These are phyloP conservation scores for Patella depressa DNA, from an alignment of 2,888 invertebrate species.

Conservation along the genomic window DNA sequence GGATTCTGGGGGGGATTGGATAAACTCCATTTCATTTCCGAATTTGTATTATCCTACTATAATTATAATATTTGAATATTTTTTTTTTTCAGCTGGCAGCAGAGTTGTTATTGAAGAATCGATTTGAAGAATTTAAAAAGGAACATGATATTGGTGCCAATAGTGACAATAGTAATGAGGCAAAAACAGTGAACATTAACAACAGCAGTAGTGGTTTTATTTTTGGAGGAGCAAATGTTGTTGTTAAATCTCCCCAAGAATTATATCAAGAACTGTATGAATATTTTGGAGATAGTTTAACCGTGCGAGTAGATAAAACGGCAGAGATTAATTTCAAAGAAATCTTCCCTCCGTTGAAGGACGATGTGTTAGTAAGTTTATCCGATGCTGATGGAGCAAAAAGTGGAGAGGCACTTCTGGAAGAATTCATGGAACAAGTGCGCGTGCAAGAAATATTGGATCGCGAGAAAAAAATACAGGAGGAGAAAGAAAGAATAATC, in stretches of 20 bases:
- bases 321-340: slow-evolving; percentile 30
- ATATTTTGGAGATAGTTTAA: slow-evolving; percentile 69
- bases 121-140: slow-evolving; percentile 47
- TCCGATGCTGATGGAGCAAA: slow-evolving; percentile 57
- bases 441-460: slow-evolving; percentile 50
- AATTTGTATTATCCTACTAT: too few species aligned
- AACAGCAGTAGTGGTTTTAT: background rate
- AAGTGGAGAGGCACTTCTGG: slow-evolving; percentile 65
- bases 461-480: slow-evolving; percentile 43
- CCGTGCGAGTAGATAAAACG: slow-evolving; percentile 50
- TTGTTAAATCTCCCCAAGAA: slow-evolving; percentile 32
- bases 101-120: slow-evolving; percentile 49
- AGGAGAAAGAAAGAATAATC: slow-evolving; percentile 30
- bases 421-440: slow-evolving; percentile 62
- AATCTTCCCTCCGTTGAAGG: slow-evolving; percentile 50
- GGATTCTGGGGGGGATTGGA: too few species aligned
- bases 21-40: too few species aligned
- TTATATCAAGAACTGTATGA: slow-evolving; percentile 63
- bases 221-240: background rate
- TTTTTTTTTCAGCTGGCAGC: slow-evolving; percentile 51
- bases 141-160: slow-evolving; percentile 28
- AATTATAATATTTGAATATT: too few species aligned
- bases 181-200: background rate
- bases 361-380: slow-evolving; percentile 48
- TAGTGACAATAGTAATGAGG: background rate